Base-by-base conservation (phyloP, 2,888 invertebrate species). In the Drosophila paucipuncta region DNA sequence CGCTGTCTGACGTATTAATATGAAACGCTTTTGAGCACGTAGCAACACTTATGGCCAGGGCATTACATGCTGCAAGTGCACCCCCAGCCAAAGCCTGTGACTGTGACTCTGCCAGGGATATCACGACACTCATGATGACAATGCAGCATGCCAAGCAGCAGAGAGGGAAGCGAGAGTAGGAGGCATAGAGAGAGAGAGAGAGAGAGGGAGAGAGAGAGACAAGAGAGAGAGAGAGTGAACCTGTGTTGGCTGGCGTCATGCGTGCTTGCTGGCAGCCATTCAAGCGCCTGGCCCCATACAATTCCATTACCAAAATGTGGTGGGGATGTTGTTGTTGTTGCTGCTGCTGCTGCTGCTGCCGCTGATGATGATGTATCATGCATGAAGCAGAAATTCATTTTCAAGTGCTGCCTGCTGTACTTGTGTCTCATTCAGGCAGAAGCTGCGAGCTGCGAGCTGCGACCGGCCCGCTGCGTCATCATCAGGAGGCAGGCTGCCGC, bases 11-110 rank as follows among this genome's bases (percentile, higher is more conserved):
- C 90, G 85, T 85, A 85, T 85, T 85, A 89, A 88, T 89, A 87
- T 90, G 91, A 88, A 88, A 87, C 87, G 88, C 91, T 91, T 91
- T 91, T 91, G 88, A 91, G 91, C 91, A 91, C 91, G 91, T 91
- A 90, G 89, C 82, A 86, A 91, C 91, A 91, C 91, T 91, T 91
- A 90, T 88, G 90, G 83, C 80, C 88, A 85, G 85, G 80, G 89
- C 86, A 88, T 89, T 90, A 89, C 83, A 82, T 82, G 80, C 68
- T 67, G 80, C 78, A 80, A 87, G 87, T 87, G 85, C 75, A 71
- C 71, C 68, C 43, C 30, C 22, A 30, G n/a, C 57, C 16, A 16
- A 10, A 37, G 72, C 50, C 66, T 68, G 59, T 39, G 75, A 61
- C 65, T 80, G 68, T 65, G 55, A 43, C 73, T 77, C 59, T 78